A percentile compares a stretch with the other conserved stretches of the same genome.
These are phyloP conservation scores for Oedothorax gibbosus DNA, from an alignment of 1,140 invertebrate species.

Conservation along the genomic window DNA sequence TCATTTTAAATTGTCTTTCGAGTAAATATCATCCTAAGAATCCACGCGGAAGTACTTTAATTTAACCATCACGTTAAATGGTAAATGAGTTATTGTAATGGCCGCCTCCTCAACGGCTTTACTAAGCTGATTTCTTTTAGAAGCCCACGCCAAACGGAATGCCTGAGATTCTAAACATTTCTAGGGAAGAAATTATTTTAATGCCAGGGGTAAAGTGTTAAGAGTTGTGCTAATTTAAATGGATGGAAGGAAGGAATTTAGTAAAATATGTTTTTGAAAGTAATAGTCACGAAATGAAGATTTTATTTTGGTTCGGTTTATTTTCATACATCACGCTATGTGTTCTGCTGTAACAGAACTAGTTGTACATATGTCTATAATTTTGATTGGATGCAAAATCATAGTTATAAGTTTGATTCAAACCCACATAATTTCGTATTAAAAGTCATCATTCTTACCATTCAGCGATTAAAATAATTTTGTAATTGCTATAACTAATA, in stretches of 20 bases:
- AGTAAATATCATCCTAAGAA: slow-evolving; percentile 51
- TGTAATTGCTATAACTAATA: too few relatives aligned
- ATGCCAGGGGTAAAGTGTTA: not conserved
- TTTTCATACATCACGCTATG: not conserved
- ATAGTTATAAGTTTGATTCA: too few relatives aligned
- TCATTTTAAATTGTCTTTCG: slow-evolving; percentile 53
- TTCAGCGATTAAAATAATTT: too few relatives aligned
- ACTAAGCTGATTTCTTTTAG: slow-evolving; percentile 12
- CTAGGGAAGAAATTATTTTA: not conserved
- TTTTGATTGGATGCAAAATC: too few relatives aligned
- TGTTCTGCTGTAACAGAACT: too few relatives aligned
- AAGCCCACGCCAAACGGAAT: slow-evolving; percentile 12
- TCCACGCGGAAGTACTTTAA: slow-evolving; percentile 45
- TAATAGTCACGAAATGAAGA: slow-evolving; percentile 5
- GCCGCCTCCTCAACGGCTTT: not conserved
- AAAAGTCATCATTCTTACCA: too few relatives aligned
- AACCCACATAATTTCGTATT: too few relatives aligned
- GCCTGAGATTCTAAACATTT: not conserved
- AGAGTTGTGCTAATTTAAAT: too few relatives aligned
- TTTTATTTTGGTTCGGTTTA: not conserved
- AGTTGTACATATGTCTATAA: too few relatives aligned
- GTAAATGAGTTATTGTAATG: slow-evolving; percentile 53
- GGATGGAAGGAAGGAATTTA: not conserved
- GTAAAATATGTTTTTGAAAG: not conserved
- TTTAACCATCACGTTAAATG: slow-evolving; percentile 49